These are phyloP conservation scores for Rotaria magnacalcarata DNA, from an alignment of 2,888 invertebrate species.

Conservation along the genomic window DNA sequence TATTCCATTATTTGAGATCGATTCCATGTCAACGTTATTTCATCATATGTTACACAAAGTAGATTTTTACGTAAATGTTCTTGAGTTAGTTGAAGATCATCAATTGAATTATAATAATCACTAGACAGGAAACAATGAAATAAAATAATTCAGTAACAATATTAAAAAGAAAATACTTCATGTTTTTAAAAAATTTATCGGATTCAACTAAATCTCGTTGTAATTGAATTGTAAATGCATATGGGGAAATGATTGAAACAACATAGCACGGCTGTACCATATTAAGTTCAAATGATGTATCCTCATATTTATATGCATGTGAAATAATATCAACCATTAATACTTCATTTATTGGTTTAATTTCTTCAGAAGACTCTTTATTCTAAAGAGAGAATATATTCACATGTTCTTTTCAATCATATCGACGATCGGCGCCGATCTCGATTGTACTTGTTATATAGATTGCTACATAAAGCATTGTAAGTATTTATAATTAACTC, in stretches of 20 bases:
- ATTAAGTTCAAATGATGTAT: not conserved
- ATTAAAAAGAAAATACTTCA: not conserved
- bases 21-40: not conserved
- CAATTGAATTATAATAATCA: not conserved
- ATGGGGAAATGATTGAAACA: not conserved
- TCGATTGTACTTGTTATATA: no score
- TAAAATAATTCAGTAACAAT: not conserved
- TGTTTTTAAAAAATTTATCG: not conserved
- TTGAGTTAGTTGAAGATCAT: not conserved
- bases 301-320: not conserved
- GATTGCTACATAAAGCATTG: no score
- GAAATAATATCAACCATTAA: not conserved
- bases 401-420: no score
- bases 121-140: not conserved
- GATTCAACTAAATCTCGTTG: not conserved
- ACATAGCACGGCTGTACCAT: not conserved
- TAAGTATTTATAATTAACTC: no score
- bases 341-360: not conserved
- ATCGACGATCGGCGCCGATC: no score
- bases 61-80: slow-evolving; percentile 9
- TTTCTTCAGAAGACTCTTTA: not conserved
- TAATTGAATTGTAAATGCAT: slow-evolving; percentile 11
- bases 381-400: not conserved
- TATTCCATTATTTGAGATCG: slow-evolving; percentile 31
- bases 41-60: slow-evolving; percentile 21